A percentile compares a stretch with the other conserved stretches of the same genome.
Evolutionary conservation across 2,113 vertebrate species (phyloP).

Genomic region (Orcinus orca): DNA sequence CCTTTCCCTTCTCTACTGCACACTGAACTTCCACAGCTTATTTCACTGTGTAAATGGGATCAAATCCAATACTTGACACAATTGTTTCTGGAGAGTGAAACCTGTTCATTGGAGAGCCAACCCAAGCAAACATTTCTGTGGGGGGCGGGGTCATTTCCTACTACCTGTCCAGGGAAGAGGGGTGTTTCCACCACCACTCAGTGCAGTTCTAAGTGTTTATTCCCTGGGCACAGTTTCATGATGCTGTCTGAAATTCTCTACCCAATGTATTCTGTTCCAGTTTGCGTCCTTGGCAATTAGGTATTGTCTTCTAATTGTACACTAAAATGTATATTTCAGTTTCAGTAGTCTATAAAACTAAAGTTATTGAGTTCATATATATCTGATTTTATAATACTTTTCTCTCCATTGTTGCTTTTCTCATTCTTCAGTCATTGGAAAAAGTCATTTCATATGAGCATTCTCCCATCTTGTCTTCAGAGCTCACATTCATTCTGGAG

Average conservation of each 20-base stretch:
- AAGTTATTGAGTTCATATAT: background rate
- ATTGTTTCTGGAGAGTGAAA: background rate
- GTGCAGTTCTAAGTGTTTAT: background rate
- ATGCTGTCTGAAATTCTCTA: background rate
- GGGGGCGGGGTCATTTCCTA: background rate
- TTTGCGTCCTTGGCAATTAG: background rate
- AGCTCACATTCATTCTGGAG: background rate
- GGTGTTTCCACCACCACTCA: background rate
- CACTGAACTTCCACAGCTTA: constrained; percentile 38
- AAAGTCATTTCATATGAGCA: background rate
- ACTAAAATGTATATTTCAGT: background rate
- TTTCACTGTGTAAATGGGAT: constrained; percentile 7
- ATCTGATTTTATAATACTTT: background rate
- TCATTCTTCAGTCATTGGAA: background rate
- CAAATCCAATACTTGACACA: background rate
- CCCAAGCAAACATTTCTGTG: background rate
- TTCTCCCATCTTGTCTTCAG: background rate
- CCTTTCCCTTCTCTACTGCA: background rate
- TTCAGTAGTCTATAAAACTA: background rate
- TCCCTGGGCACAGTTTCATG: background rate
- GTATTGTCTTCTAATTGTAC: background rate
- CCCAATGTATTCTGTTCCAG: background rate
- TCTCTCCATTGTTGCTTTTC: background rate
- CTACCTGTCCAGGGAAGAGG: background rate
- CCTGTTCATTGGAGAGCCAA: background rate